Percentiles rank a stretch among this genome's conserved stretches.
phyloP scores from a whole-genome alignment of 1,140 invertebrate species.

The Listronotus oregonensis region DNA sequence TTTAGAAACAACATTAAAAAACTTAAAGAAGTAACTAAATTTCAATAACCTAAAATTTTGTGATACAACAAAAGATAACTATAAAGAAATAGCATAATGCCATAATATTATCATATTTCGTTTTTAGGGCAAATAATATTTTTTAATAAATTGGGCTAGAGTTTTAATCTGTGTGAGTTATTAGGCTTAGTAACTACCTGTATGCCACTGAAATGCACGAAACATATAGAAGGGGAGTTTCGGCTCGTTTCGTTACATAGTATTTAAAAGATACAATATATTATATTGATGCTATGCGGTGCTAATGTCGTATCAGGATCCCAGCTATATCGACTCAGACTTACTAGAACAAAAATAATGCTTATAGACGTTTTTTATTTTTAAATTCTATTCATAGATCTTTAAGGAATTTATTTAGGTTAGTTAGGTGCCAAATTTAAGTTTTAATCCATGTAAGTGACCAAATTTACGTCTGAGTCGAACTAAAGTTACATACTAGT shows the following conservation, averaged over 20 bases:
- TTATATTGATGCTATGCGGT: constrained; percentile 42
- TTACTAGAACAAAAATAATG: constrained; percentile 7
- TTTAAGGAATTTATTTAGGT: constrained; percentile 2
- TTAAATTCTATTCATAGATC: neutral
- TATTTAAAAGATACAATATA: constrained; percentile 41
- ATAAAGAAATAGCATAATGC: too few relatives aligned
- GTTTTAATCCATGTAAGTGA: neutral
- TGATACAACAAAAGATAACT: too few relatives aligned
- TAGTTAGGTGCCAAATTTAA: constrained; percentile 28
- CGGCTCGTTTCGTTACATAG: constrained; percentile 44
- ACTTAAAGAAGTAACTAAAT: too few relatives aligned
- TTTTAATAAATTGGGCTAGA: constrained; percentile 9
- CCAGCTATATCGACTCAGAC: constrained; percentile 20
- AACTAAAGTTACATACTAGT: constrained; percentile 9
- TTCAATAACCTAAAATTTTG: too few relatives aligned
- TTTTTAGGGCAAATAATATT: too few relatives aligned
- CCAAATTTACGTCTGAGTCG: constrained; percentile 10
- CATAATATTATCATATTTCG: too few relatives aligned
- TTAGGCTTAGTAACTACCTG: constrained; percentile 53
- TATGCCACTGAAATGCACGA: constrained; percentile 71
- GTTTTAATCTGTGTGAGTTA: constrained; percentile 40
- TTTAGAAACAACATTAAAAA: too few relatives aligned
- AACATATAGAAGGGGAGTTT: constrained; percentile 67
- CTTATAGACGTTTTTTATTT: too few relatives aligned
- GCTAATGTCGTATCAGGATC: constrained; percentile 38